Percentiles rank a stretch among this genome's conserved stretches.
Evolutionary conservation across 2,797 vertebrate genomes (phyloP).

Genomic region (Spinus pinus): DNA sequence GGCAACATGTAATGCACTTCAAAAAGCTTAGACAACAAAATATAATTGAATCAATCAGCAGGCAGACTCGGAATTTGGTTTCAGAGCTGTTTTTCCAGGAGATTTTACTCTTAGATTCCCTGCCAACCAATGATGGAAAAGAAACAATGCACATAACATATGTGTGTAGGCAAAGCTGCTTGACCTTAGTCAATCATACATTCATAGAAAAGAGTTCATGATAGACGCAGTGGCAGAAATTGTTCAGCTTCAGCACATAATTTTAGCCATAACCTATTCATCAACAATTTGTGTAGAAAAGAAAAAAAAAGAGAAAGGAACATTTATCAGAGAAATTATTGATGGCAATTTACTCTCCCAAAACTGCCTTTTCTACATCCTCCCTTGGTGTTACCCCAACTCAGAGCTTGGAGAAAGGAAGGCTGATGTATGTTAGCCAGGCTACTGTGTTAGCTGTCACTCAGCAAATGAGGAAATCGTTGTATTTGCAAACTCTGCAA

Average conservation of each 20-base stretch:
- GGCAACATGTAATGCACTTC: background rate
- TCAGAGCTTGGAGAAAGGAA: background rate
- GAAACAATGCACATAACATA: background rate
- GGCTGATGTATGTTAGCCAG: background rate
- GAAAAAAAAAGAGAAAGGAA: background rate
- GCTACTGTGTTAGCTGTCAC: background rate
- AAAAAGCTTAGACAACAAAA: slow-evolving; percentile 1
- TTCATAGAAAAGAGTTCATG: background rate
- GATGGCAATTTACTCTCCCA: background rate
- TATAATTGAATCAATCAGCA: background rate
- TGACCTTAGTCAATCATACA: slow-evolving; percentile 35
- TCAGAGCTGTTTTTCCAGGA: background rate
- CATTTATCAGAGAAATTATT: background rate
- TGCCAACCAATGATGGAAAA: background rate
- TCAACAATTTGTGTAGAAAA: background rate
- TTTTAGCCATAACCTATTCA: background rate
- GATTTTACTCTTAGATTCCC: background rate
- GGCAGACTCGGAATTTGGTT: background rate
- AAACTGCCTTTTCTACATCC: background rate
- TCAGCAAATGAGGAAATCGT: slow-evolving; percentile 4
- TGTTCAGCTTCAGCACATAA: background rate
- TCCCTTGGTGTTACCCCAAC: background rate
- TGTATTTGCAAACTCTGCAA: slow-evolving; percentile 18
- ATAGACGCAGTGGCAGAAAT: background rate
- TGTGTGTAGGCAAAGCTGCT: slow-evolving; percentile 17